Base-by-base conservation (phyloP, 2,797 vertebrate genomes). In the Manis javanica region DNA sequence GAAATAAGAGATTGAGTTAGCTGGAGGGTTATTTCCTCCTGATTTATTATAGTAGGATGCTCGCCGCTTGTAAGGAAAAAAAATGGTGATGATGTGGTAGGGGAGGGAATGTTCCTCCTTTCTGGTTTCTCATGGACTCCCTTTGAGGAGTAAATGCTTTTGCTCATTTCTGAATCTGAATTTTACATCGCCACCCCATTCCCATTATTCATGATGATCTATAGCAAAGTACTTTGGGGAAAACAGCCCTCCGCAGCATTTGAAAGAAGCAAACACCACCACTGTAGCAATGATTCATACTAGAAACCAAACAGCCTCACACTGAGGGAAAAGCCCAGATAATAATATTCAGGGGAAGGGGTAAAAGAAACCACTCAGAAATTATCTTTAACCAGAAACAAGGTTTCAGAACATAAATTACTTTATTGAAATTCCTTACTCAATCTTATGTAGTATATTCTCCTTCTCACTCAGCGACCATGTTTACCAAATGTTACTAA, bases 251-350 rank as follows among this genome's bases (percentile, higher is more conserved):
- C 82, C 42, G 53, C 92, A 83, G 82, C 88, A 77, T 81, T 90
- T 96, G 53, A 88, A 97, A 98, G 96, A 89, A 95, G 83, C 94
- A 91, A 97, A 97, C 75, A 96, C 95, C 93, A 97, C 97, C 92
- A 87, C 77, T 96, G 92, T 95, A 84, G 87, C 49, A 78, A 42
- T 95, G 96, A 98, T 97, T 98, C 92, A 95, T 90, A 74, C 29
- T 63, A 77, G 55, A 94, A 95, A 95, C 92, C 72, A 96, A 53
- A 78, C 2, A 37, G 12, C 69, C 34, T 90, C 94, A 19, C 86
- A 87, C 39, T 75, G 34, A 31, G 29, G 24, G 96, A 53, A 92
- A 92, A 97, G 85, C 63, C 66, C 66, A 61, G 77, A 64, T 85
- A 97, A 96, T 84, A 96, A 96, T 84, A 96, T 72, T 66, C 51